phyloP scores from a whole-genome alignment of 2,797 vertebrate genomes.

The Scomberomorus guttatus region DNA sequence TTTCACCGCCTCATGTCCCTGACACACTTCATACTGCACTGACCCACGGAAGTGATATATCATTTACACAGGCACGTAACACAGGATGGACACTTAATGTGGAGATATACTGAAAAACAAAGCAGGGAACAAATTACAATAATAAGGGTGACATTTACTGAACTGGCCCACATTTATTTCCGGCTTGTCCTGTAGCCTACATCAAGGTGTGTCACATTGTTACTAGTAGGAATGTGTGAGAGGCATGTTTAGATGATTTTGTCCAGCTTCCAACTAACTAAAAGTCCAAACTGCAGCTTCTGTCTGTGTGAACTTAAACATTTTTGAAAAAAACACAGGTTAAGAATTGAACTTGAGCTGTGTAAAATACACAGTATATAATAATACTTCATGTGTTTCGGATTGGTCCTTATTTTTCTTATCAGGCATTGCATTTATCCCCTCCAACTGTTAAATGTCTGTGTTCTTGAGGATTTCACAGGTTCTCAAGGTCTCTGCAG shows the following conservation, averaged over 20 bases:
- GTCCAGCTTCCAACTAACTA: not conserved
- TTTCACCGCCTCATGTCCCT: slow-evolving; percentile 90
- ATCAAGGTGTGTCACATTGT: not conserved
- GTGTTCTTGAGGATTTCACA: not conserved
- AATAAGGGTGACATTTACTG: not conserved
- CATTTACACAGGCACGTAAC: not conserved
- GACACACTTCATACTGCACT: slow-evolving; percentile 37
- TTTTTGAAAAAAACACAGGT: too few relatives aligned
- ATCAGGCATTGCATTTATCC: too few relatives aligned
- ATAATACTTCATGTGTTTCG: too few relatives aligned
- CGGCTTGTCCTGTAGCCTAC: not conserved
- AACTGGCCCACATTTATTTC: not conserved
- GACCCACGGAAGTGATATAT: not conserved
- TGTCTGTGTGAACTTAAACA: too few relatives aligned
- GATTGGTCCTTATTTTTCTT: too few relatives aligned
- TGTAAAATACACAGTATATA: too few relatives aligned
- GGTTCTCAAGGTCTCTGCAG: not conserved
- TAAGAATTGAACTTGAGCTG: too few relatives aligned
- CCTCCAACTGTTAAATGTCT: too few relatives aligned
- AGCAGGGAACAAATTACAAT: not conserved
- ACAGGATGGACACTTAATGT: not conserved
- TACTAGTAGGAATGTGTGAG: not conserved
- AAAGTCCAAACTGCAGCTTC: too few relatives aligned
- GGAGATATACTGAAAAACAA: not conserved
- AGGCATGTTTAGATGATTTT: not conserved